Evolutionary conservation across 2,888 invertebrate genomes (phyloP), one percentile per base, ranked within the genome.

Genomic region (Cyclophora punctaria): DNA sequence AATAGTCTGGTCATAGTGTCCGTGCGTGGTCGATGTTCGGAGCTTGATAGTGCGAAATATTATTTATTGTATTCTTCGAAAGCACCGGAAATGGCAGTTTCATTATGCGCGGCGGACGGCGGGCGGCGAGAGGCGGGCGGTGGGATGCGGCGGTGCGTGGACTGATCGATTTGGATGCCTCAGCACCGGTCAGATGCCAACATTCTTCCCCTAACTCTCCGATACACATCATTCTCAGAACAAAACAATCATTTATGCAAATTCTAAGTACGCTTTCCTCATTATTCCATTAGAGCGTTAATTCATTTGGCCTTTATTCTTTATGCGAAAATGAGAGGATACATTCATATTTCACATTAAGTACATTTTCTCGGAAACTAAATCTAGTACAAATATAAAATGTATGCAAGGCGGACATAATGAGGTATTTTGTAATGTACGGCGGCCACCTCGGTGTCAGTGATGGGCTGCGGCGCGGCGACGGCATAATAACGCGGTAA

Each of bases 41-140:
- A 64, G 64, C 68, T 69, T 67, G 69, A 73, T 76, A 71, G 71
- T 69, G 77, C 76, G 75, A 77, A 77, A 77, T 76, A 75, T 76
- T 71, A 72, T 75, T 75, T 76, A 75, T 80, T 74, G 67, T 67
- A 80, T 85, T 80, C 84, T 71, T 60, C 69, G 87, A 84, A 87
- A 64, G 62, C 70, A 67, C 82, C 85, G 86, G 86, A 87, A 83
- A 82, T 79, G 78, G 72, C 74, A 72, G 72, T 69, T 80, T 79
- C 78, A 73, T 78, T 84, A 86, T 86, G 83, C 83, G 66, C 69
- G 74, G 64, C 75, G 78, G 73, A 79, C 80, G 73, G 20, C 20
- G 20, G 20, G 20, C 20, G 20, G 20, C 20, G 20, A 20, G 20
- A 68, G 63, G 68, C 68, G 55, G 64, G 62, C 48, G 33, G 37